phyloP scores from a whole-genome alignment of 2,888 invertebrate genomes.

The Papilio gigon region DNA sequence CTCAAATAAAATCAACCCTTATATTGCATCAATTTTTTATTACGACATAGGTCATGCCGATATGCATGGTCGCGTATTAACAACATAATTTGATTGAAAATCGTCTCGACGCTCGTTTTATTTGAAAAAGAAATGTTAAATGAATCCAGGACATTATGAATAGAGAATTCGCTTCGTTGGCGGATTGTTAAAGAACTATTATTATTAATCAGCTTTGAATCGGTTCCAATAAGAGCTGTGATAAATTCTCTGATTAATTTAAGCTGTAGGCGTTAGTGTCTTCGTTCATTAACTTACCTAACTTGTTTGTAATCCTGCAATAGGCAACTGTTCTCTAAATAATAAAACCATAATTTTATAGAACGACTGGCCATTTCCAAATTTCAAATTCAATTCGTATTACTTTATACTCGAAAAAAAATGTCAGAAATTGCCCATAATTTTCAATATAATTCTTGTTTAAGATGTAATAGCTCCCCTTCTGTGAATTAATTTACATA shows the following conservation, averaged over 20 bases:
- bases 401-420: neutral
- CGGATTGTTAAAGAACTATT: constrained; percentile 8
- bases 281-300: constrained; percentile 13
- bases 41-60: too few relatives aligned
- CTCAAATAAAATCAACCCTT: too few relatives aligned
- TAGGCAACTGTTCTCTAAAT: too few relatives aligned
- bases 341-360: too few relatives aligned
- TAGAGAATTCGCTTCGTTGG: neutral
- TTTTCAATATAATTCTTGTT: constrained; percentile 6
- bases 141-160: neutral
- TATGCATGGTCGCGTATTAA: too few relatives aligned
- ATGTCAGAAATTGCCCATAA: neutral
- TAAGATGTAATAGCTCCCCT: neutral
- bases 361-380: too few relatives aligned
- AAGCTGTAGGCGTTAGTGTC: neutral
- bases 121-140: too few relatives aligned
- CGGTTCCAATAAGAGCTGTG: constrained; percentile 3
- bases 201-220: constrained; percentile 22
- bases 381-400: too few relatives aligned
- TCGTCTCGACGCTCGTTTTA: too few relatives aligned
- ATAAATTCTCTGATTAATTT: constrained; percentile 14
- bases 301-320: neutral
- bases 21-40: too few relatives aligned
- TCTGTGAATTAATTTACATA: constrained; percentile 48
- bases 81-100: too few relatives aligned